These are phyloP conservation scores for Parnassius smintheus DNA, from an alignment of 2,888 invertebrate species.

Conservation along the genomic window DNA sequence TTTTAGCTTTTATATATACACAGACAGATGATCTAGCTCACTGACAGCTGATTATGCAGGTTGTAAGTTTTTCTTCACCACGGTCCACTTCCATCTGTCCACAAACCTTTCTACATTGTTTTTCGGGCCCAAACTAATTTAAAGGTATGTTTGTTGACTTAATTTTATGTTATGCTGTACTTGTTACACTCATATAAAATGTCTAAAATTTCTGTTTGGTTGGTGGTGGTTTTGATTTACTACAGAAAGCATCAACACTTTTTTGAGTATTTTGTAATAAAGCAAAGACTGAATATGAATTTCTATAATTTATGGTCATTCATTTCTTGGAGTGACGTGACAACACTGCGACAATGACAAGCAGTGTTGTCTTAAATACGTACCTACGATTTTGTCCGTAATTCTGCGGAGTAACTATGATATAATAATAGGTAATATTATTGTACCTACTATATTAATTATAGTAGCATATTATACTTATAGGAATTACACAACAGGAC, in stretches of 20 bases:
- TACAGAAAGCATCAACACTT: conserved; percentile 81
- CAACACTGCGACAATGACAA: conserved; percentile 25
- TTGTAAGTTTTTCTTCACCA: conserved; percentile 78
- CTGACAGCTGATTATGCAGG: conserved; percentile 82
- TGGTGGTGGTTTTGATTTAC: conserved; percentile 73
- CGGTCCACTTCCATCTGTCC: conserved; percentile 74
- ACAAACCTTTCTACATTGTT: conserved; percentile 57
- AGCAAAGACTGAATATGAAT: conserved; percentile 47
- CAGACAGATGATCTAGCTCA: conserved; percentile 81
- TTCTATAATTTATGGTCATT: conserved; percentile 62
- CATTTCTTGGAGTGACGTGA: conserved; percentile 47
- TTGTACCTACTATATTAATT: too few species aligned
- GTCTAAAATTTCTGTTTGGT: conserved; percentile 76
- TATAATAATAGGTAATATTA: too few species aligned
- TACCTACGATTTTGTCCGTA: neutral
- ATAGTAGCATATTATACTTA: too few species aligned
- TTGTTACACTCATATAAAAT: conserved; percentile 68
- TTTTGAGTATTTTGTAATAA: conserved; percentile 73
- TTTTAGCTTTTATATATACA: conserved; percentile 80
- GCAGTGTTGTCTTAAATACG: conserved; percentile 6
- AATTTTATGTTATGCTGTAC: conserved; percentile 68
- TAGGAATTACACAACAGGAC: too few species aligned
- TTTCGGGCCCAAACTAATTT: conserved; percentile 48
- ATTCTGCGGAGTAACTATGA: too few species aligned
- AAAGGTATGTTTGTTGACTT: conserved; percentile 54